phyloP scores from a whole-genome alignment of 1,140 invertebrate genomes.

The Dendrolimus punctatus region DNA sequence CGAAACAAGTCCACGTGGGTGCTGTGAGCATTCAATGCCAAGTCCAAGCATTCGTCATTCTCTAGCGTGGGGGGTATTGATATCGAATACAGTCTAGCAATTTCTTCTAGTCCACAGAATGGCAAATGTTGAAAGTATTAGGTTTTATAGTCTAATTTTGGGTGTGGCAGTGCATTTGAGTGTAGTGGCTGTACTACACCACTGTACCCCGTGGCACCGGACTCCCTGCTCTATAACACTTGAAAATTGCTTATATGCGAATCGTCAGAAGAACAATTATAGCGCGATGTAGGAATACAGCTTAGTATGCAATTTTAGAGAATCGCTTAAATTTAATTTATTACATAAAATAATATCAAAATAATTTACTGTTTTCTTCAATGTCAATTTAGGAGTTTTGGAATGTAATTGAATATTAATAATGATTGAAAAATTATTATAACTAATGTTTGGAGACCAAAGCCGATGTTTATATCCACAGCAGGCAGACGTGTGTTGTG shows the following conservation, averaged over 20 bases:
- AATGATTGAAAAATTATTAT: no score
- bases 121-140: constrained; percentile 49
- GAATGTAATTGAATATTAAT: no score
- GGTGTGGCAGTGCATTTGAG: constrained; percentile 24
- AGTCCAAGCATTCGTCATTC: constrained; percentile 64
- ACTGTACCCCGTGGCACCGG: constrained; percentile 41
- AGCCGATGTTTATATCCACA: no score
- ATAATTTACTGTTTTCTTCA: no score
- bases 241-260: constrained; percentile 18
- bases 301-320: constrained; percentile 3
- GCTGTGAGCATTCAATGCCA: constrained; percentile 35
- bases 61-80: constrained; percentile 36
- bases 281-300: constrained; percentile 31
- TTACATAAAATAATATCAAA: no score
- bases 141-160: no score
- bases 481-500: no score
- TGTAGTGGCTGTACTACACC: constrained; percentile 43
- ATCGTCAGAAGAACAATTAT: constrained; percentile 24
- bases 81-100: constrained; percentile 49
- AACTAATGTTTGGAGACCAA: no score
- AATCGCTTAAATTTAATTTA: not conserved
- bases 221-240: constrained; percentile 24
- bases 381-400: no score
- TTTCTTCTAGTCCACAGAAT: constrained; percentile 58
- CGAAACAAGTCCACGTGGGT: constrained; percentile 39